Base-by-base conservation (phyloP, 2,888 invertebrate species). In the Lymantria dispar region DNA sequence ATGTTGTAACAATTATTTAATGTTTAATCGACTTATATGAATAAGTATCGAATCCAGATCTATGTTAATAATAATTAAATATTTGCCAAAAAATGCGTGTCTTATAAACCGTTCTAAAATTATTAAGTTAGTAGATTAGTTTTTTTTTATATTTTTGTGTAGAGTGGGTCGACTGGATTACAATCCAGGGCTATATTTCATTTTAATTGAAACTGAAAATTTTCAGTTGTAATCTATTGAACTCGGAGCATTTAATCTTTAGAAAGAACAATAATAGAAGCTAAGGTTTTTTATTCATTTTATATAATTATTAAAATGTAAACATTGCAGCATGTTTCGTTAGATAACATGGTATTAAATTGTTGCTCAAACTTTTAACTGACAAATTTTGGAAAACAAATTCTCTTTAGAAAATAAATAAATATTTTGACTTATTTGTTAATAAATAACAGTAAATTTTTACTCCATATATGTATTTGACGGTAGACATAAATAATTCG, bases 101-200 rank as follows among this genome's bases (percentile, higher is more conserved):
- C 78, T 84, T 83, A 76, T 74, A 73, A 72, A 74, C 76, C 74
- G 64, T 60, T 76, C 65, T 72, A 68, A 74, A 63, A 70, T 66
- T 70, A 62, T 70, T 78, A 78, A 76, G 78, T 82, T 85, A 73
- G 70, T 82, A 83, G 75, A 75, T 48, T 64, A 64, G 62, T 60
- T 67, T 80, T 78, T 86, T 87, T 85, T 73, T 78, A 83, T 73
- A 63, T 79, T 56, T 83, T 83, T 83, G 74, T 80, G 77, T 76
- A 77, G 72, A 62, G 70, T 74, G 70, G 72, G 70, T 57, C 61
- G 62, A 65, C 60, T 64, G 57, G 63, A 63, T 60, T 66, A 72
- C 52, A 40, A 56, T 60, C 73, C 70, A 72, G 63, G 68, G 67
- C 62, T 22, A 33, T 54, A 53, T 62, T 64, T 8, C n/a, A 8